Conservation (phyloP, 2,888 invertebrate genomes). For the Rosalia funebris region DNA sequence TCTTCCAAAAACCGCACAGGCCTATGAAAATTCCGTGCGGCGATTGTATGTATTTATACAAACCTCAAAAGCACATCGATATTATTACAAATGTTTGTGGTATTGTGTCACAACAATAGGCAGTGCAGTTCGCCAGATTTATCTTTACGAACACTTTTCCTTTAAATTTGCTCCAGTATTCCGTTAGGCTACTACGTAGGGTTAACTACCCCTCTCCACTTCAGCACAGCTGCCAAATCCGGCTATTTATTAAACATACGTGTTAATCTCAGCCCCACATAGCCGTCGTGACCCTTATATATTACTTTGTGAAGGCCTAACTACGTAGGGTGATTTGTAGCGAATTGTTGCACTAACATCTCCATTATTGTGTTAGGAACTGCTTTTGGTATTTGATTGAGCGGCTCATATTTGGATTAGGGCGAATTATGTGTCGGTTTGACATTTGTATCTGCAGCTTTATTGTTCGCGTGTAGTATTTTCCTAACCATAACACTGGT, state of each 20-base stretch:
- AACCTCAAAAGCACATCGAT: conserved; percentile 65
- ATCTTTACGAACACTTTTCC: conserved; percentile 5
- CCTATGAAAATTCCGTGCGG: conserved; percentile 41
- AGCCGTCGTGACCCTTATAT: conserved; percentile 44
- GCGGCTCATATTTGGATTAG: conserved; percentile 58
- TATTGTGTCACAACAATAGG: conserved; percentile 64
- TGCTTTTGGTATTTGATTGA: conserved; percentile 61
- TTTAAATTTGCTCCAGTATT: neutral
- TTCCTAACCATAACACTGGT: neutral
- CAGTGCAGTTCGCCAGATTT: conserved; percentile 44
- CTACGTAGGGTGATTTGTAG: conserved; percentile 54
- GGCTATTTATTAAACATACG: conserved; percentile 67
- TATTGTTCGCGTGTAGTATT: conserved; percentile 4
- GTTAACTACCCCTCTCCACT: conserved; percentile 58
- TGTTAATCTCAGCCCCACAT: conserved; percentile 61
- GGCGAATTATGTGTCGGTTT: conserved; percentile 49
- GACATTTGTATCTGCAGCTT: conserved; percentile 41
- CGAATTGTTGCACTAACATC: conserved; percentile 61
- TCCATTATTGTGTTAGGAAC: conserved; percentile 60
- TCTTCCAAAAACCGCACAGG: conserved; percentile 44
- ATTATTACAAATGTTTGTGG: conserved; percentile 66
- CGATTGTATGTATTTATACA: conserved; percentile 54
- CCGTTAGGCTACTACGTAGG: conserved; percentile 45
- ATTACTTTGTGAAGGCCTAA: conserved; percentile 14
- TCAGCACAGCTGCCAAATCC: conserved; percentile 64